phyloP scores from a whole-genome alignment of 1,140 invertebrate genomes.

The Nasonia vitripennis region DNA sequence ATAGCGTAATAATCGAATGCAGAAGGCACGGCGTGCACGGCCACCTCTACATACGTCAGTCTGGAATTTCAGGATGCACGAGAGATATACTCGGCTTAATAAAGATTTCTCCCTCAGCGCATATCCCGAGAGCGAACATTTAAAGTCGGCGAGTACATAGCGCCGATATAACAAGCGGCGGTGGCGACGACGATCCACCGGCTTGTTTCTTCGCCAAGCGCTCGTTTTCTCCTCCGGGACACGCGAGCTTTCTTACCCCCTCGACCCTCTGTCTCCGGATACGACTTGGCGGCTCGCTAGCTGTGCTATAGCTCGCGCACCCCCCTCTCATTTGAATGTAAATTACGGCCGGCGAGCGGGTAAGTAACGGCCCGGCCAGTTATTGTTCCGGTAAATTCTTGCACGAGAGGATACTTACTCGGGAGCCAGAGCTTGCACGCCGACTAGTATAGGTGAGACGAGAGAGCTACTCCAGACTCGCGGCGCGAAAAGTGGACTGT shows the following conservation, averaged over 20 bases:
- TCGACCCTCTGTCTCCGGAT: constrained; percentile 40
- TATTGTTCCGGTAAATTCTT: constrained; percentile 67
- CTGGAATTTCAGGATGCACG: not conserved
- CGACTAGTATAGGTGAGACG: not conserved
- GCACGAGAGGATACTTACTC: constrained; percentile 63
- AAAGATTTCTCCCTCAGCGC: not conserved
- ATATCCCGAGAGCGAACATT: constrained; percentile 7
- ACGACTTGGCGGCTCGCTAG: constrained; percentile 13
- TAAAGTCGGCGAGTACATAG: constrained; percentile 1
- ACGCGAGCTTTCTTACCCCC: constrained; percentile 39
- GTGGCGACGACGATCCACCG: not conserved
- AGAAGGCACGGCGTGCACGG: not conserved
- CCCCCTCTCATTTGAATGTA: constrained; percentile 66
- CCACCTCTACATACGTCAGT: not conserved
- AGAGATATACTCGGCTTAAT: not conserved
- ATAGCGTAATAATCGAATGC: not conserved
- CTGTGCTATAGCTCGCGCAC: not conserved
- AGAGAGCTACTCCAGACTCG: not conserved
- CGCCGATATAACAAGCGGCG: not conserved
- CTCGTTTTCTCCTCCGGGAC: constrained; percentile 34
- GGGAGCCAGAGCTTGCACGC: constrained; percentile 1
- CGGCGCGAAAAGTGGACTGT: constrained; percentile 16
- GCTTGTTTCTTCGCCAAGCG: not conserved
- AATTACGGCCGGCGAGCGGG: constrained; percentile 63
- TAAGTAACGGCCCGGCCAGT: constrained; percentile 63